Evolutionary conservation across 1,140 invertebrate genomes (phyloP).

Genomic region (Neodiprion lecontei): DNA sequence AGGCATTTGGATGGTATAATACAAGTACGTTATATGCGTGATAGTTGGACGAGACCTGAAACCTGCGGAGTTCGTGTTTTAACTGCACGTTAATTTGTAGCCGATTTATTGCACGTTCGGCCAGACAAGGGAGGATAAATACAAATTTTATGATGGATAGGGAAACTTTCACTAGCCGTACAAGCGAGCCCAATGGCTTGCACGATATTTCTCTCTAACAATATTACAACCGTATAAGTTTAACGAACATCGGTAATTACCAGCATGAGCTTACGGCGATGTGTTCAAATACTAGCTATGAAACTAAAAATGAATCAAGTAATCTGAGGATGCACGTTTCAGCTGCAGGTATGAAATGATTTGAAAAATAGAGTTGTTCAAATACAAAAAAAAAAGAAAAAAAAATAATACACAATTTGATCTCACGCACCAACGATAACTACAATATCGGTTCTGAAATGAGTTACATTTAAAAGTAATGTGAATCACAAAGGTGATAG

Average conservation of each 20-base stretch:
- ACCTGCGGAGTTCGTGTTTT: not conserved
- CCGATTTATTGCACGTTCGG: not conserved
- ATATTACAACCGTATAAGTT: not conserved
- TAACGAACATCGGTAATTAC: not conserved
- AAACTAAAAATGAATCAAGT: too few species aligned
- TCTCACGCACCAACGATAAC: too few species aligned
- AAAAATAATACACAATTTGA: too few species aligned
- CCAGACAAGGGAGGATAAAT: not conserved
- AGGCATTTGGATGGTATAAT: not conserved
- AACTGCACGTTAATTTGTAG: slow-evolving; percentile 1
- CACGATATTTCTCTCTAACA: not conserved
- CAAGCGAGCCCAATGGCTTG: not conserved
- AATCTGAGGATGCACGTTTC: too few species aligned
- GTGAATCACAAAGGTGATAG: too few species aligned
- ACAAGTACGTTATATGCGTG: not conserved
- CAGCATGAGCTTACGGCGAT: not conserved
- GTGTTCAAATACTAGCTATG: too few species aligned
- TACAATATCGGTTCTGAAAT: too few species aligned
- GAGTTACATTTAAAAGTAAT: too few species aligned
- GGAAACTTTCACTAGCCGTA: not conserved
- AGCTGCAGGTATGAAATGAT: too few species aligned
- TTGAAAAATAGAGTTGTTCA: too few species aligned
- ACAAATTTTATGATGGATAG: not conserved
- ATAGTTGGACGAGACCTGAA: not conserved
- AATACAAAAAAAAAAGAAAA: too few species aligned